A percentile compares a stretch with the other conserved stretches of the same genome.
Evolutionary conservation across 1,140 invertebrate genomes (phyloP).

Genomic region (Bombus cullumanus): DNA sequence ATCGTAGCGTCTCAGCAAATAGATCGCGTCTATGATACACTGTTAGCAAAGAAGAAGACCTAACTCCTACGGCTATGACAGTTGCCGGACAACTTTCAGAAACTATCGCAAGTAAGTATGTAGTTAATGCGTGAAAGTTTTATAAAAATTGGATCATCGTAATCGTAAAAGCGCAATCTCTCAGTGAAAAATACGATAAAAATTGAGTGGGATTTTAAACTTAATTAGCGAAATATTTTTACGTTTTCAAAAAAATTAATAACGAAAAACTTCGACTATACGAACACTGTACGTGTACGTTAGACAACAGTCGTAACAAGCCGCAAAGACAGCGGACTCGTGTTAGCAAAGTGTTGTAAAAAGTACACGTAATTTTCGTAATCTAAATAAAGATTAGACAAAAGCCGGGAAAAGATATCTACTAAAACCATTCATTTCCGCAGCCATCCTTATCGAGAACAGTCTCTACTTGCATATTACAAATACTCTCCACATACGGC

Average conservation of each 20-base stretch:
- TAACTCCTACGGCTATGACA: not conserved
- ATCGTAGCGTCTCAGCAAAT: not conserved
- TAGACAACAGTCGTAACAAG: not conserved
- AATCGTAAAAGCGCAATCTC: not conserved
- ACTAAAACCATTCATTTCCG: not conserved
- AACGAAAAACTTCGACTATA: not conserved
- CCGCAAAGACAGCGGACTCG: too few relatives aligned
- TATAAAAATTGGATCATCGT: not conserved
- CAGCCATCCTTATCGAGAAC: not conserved
- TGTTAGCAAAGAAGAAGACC: not conserved
- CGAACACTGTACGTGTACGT: too few relatives aligned
- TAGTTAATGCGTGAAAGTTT: not conserved
- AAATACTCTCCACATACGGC: not conserved
- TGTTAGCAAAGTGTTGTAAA: too few relatives aligned
- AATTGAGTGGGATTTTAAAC: not conserved
- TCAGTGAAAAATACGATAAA: not conserved
- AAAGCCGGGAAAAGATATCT: not conserved
- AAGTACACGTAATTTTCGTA: too few relatives aligned
- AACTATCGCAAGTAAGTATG: not conserved
- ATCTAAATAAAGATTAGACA: not conserved
- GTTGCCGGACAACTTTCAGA: not conserved
- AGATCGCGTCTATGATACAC: not conserved
- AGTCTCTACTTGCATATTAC: not conserved
- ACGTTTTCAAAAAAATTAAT: not conserved
- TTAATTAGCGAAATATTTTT: not conserved